Evolutionary conservation across 1,140 invertebrate species (phyloP).

Genomic region (Charaxes varanes): DNA sequence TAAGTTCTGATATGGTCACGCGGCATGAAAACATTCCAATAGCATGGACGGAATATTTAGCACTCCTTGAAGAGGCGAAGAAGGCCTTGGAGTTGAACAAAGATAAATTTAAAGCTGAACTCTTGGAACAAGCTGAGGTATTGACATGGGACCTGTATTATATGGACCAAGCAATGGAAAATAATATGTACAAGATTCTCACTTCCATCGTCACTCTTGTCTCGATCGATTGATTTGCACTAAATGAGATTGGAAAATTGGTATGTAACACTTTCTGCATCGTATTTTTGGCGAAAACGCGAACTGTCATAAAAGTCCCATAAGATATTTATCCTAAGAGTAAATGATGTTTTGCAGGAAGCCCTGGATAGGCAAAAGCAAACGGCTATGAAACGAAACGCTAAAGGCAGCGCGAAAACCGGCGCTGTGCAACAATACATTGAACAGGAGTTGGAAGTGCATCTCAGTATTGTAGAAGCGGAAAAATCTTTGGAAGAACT

Average conservation of each 20-base stretch:
- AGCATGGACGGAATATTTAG: slow-evolving; percentile 80
- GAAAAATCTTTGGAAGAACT: slow-evolving; percentile 83
- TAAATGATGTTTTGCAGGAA: slow-evolving; percentile 58
- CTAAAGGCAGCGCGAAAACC: slow-evolving; percentile 49
- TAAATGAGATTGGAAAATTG: no score
- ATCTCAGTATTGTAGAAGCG: slow-evolving; percentile 83
- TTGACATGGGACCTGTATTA: no score
- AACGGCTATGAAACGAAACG: slow-evolving; percentile 69
- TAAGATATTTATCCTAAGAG: no score
- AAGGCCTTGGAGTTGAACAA: slow-evolving; percentile 80
- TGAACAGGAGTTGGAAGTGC: slow-evolving; percentile 85
- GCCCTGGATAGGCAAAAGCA: slow-evolving; percentile 76
- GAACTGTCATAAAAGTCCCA: no score
- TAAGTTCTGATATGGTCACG: slow-evolving; percentile 74
- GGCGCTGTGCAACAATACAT: slow-evolving; percentile 69
- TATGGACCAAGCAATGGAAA: no score
- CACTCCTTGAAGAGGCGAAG: slow-evolving; percentile 78
- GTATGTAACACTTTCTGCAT: no score
- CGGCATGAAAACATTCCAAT: slow-evolving; percentile 77
- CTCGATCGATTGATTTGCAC: no score
- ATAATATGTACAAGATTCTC: no score
- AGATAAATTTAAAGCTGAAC: slow-evolving; percentile 81
- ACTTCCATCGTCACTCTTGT: no score
- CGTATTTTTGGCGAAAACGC: no score
- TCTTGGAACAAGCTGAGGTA: slow-evolving; percentile 78